Evolutionary conservation across 2,888 invertebrate species (phyloP).

Genomic region (Orthonychiurus folsomi): DNA sequence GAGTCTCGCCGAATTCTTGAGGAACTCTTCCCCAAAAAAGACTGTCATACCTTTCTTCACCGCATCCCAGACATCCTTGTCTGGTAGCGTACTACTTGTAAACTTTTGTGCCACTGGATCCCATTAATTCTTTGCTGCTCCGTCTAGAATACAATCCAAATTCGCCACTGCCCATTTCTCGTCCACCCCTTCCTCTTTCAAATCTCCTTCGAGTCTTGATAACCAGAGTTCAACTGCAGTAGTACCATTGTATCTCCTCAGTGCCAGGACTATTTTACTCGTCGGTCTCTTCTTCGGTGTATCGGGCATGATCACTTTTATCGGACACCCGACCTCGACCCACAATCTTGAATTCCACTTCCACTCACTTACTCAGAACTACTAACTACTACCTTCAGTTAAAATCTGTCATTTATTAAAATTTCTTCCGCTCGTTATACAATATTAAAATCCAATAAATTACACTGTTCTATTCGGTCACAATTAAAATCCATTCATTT

Average conservation of each 20-base stretch:
- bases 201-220: background rate
- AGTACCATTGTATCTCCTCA: background rate
- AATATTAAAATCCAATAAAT: no score
- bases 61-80: background rate
- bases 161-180: background rate
- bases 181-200: background rate
- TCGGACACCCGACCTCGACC: no score
- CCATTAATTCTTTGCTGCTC: background rate
- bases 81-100: background rate
- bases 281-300: no score
- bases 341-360: no score
- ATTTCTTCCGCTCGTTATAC: background rate
- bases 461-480: no score
- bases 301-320: no score
- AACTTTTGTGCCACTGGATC: background rate
- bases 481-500: no score
- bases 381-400: background rate
- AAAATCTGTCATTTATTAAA: background rate
- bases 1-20: background rate
- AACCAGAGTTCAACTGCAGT: background rate
- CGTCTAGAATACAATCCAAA: background rate
- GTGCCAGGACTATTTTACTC: background rate
- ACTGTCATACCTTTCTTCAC: background rate
- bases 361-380: no score
- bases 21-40: background rate